These are phyloP conservation scores for Urocynchramus pylzowi DNA, from an alignment of 2,113 vertebrate genomes.

Conservation along the genomic window DNA sequence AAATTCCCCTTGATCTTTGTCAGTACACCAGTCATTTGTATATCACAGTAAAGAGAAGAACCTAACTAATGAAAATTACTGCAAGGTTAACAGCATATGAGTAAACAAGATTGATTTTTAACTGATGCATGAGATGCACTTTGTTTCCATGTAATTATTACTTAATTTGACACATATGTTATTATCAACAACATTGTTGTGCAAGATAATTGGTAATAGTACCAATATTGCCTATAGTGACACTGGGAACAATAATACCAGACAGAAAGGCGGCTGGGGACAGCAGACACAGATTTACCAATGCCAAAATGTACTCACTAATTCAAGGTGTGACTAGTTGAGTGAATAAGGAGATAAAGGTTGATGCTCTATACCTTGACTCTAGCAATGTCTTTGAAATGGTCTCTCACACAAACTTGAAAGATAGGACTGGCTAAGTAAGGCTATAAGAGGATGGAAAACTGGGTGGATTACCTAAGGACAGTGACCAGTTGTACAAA, in stretches of 20 bases:
- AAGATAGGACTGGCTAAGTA: background rate
- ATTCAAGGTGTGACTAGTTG: background rate
- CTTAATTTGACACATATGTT: background rate
- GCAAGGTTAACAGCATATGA: background rate
- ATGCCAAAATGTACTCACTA: background rate
- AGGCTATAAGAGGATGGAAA: background rate
- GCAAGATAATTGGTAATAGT: background rate
- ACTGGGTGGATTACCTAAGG: background rate
- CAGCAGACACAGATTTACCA: background rate
- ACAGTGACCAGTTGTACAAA: background rate
- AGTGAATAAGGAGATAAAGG: background rate
- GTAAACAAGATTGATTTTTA: background rate
- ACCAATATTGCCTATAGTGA: background rate
- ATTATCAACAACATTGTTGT: background rate
- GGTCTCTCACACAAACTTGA: background rate
- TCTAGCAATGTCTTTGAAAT: background rate
- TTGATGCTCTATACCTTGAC: background rate
- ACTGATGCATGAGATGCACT: background rate
- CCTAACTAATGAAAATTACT: background rate
- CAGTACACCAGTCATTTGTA: background rate
- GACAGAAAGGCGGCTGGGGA: background rate
- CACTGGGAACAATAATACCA: background rate
- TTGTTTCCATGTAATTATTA: background rate
- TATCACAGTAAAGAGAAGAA: background rate
- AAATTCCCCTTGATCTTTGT: background rate